These are phyloP conservation scores for Serripes groenlandicus DNA, from an alignment of 2,888 invertebrate genomes.

Conservation along the genomic window DNA sequence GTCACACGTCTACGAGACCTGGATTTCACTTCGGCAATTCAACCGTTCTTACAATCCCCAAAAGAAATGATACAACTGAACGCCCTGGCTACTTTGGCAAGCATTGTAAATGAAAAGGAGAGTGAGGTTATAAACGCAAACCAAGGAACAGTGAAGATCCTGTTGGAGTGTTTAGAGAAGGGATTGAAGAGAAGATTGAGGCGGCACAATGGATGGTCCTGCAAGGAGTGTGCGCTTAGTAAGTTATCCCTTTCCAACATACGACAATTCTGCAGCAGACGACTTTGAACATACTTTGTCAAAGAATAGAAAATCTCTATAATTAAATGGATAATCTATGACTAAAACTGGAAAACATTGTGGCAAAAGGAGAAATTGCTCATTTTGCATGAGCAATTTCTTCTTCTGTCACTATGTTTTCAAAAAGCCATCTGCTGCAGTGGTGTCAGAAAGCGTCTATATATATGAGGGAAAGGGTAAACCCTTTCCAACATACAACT, in stretches of 20 bases:
- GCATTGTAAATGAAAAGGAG: conserved; percentile 72
- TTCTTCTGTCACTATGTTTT: neutral
- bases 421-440: too few species aligned
- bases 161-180: conserved; percentile 18
- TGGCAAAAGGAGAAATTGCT: neutral
- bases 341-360: neutral
- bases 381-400: neutral
- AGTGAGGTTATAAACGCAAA: conserved; percentile 66
- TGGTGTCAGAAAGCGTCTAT: too few species aligned
- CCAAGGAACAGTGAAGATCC: conserved; percentile 24
- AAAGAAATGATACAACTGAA: conserved; percentile 54
- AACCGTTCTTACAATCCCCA: conserved; percentile 63
- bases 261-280: too few species aligned
- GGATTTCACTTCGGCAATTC: conserved; percentile 49
- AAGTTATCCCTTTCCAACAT: too few species aligned
- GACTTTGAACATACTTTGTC: too few species aligned
- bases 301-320: too few species aligned
- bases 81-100: conserved; percentile 68
- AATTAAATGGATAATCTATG: too few species aligned
- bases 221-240: conserved; percentile 64
- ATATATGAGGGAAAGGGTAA: too few species aligned
- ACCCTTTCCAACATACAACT: too few species aligned
- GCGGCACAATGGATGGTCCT: conserved; percentile 60
- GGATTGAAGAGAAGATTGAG: conserved; percentile 31
- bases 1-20: conserved; percentile 30